These are phyloP conservation scores for Julus scanicus DNA, from an alignment of 2,888 invertebrate genomes.

Conservation along the genomic window DNA sequence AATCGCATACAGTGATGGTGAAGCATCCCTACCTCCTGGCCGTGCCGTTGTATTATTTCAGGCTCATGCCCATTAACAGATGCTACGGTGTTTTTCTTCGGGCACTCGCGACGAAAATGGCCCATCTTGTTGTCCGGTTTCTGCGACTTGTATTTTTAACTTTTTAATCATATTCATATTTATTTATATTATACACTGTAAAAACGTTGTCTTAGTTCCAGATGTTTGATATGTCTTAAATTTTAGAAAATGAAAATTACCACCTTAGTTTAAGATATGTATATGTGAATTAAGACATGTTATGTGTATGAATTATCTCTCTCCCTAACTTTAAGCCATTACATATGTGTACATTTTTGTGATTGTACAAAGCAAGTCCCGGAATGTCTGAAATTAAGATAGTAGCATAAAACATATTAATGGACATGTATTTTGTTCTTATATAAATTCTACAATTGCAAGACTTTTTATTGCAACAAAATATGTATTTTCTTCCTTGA, in stretches of 20 bases:
- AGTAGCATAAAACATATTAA: not conserved
- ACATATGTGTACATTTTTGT: too few species aligned
- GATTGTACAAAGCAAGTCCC: not conserved
- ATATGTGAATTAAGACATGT: not conserved
- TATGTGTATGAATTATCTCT: not conserved
- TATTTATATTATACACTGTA: too few species aligned
- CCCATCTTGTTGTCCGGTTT: too few species aligned
- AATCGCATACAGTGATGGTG: too few species aligned
- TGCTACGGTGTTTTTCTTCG: too few species aligned
- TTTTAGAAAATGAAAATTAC: not conserved
- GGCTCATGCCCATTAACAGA: too few species aligned
- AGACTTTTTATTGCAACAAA: not conserved
- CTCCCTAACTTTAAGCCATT: not conserved
- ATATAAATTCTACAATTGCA: not conserved
- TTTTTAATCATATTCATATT: too few species aligned
- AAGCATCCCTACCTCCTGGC: too few species aligned
- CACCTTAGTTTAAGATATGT: not conserved
- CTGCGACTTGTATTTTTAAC: too few species aligned
- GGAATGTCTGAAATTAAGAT: not conserved
- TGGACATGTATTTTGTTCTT: not conserved
- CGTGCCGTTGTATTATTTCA: too few species aligned
- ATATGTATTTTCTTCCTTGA: not conserved
- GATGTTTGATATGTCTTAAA: not conserved
- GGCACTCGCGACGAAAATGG: too few species aligned
- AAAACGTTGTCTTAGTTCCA: not conserved